A percentile compares a stretch with the other conserved stretches of the same genome.
Conservation (phyloP, 2,888 invertebrate genomes). For the Lagria hirta region DNA sequence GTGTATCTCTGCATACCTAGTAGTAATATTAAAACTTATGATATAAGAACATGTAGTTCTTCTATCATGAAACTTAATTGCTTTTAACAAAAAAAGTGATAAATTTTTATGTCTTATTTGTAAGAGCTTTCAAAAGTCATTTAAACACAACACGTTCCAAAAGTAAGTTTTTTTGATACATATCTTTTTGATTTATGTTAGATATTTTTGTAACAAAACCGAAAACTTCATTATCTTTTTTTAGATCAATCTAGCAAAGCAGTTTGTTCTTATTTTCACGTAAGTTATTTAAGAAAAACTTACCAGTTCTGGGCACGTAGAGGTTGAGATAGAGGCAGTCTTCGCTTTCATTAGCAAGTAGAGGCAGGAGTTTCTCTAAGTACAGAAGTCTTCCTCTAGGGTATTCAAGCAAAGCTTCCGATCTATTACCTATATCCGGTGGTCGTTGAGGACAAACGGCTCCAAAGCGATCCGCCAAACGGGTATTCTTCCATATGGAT, state of each 20-base stretch:
- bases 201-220: constrained; percentile 1
- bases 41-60: too few species aligned
- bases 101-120: too few species aligned
- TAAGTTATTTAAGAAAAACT: constrained; percentile 43
- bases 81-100: too few species aligned
- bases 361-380: constrained; percentile 78
- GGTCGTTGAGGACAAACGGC: constrained; percentile 87
- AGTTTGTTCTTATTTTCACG: too few species aligned
- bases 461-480: constrained; percentile 77
- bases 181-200: background rate
- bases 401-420: constrained; percentile 69
- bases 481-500: constrained; percentile 81
- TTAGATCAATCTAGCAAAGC: too few species aligned
- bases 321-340: constrained; percentile 97
- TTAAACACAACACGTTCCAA: too few species aligned
- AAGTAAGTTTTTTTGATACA: too few species aligned
- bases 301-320: constrained; percentile 83
- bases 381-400: constrained; percentile 83
- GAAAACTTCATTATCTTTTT: too few species aligned
- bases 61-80: too few species aligned
- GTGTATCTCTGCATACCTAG: too few species aligned
- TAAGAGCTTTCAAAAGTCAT: too few species aligned
- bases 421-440: constrained; percentile 62
- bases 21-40: too few species aligned
- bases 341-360: constrained; percentile 91